A percentile compares a stretch with the other conserved stretches of the same genome.
These are phyloP conservation scores for Pandemis corylana DNA, from an alignment of 2,888 invertebrate genomes.

Conservation along the genomic window DNA sequence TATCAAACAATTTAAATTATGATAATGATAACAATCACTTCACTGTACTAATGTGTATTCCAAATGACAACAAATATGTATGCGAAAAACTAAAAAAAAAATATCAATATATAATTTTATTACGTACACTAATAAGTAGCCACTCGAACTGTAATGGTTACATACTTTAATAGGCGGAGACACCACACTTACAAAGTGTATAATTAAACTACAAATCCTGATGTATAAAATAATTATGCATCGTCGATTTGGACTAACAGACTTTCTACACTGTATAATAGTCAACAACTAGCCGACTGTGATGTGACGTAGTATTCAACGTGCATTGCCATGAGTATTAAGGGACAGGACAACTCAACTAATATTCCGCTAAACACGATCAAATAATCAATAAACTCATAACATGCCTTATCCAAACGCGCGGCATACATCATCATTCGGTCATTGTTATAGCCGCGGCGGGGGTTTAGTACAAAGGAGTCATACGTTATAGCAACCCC, in stretches of 20 bases:
- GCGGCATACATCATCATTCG: slow-evolving; percentile 26
- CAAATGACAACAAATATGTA: slow-evolving; percentile 58
- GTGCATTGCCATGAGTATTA: slow-evolving; percentile 73
- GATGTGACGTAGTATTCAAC: slow-evolving; percentile 72
- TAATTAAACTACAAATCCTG: slow-evolving; percentile 82
- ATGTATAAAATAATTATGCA: slow-evolving; percentile 83
- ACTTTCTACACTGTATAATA: slow-evolving; percentile 65
- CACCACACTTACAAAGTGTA: slow-evolving; percentile 83
- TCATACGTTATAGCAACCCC: slow-evolving; percentile 16
- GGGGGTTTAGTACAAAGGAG: slow-evolving; percentile 25
- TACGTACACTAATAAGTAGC: slow-evolving; percentile 81
- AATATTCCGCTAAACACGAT: slow-evolving; percentile 34
- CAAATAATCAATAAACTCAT: slow-evolving; percentile 28
- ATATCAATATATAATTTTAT: slow-evolving; percentile 75
- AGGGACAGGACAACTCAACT: slow-evolving; percentile 51
- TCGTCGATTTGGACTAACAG: slow-evolving; percentile 77
- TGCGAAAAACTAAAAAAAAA: slow-evolving; percentile 69
- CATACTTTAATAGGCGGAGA: slow-evolving; percentile 84
- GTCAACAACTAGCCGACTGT: slow-evolving; percentile 70
- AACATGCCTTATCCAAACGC: slow-evolving; percentile 24
- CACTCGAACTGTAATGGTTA: slow-evolving; percentile 81
- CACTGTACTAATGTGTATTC: slow-evolving; percentile 57
- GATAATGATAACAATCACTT: slow-evolving; percentile 45
- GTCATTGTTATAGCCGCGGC: slow-evolving; percentile 34
- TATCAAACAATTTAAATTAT: slow-evolving; percentile 40